Percentiles rank a stretch among this genome's conserved stretches.
Conservation (phyloP, 2,888 invertebrate species). For the Euplexia lucipara region DNA sequence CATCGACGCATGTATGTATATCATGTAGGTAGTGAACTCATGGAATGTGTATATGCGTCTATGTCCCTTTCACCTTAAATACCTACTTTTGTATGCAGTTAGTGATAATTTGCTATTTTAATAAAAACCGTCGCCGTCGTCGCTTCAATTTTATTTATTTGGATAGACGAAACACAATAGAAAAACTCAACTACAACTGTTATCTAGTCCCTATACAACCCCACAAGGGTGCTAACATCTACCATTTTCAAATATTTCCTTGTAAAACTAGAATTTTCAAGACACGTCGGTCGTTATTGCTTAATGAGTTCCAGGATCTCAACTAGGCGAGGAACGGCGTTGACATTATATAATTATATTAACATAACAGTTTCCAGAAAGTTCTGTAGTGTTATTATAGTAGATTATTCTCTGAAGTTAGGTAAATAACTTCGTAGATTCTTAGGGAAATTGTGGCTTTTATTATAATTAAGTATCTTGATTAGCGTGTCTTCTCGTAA, state of each 20-base stretch:
- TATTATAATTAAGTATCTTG: constrained; percentile 13
- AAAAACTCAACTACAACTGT: background rate
- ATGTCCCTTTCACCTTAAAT: too few relatives aligned
- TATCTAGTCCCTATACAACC: constrained; percentile 8
- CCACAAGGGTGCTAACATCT: constrained; percentile 3
- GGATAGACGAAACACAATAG: background rate
- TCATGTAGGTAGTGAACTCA: too few relatives aligned
- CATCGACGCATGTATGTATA: too few relatives aligned
- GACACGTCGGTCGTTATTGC: constrained; percentile 48
- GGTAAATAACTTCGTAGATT: constrained; percentile 35
- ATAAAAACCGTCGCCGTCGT: too few relatives aligned
- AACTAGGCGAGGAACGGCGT: constrained; percentile 33
- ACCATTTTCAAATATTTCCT: constrained; percentile 37
- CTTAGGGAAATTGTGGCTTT: constrained; percentile 30
- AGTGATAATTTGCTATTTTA: too few relatives aligned
- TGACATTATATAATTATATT: constrained; percentile 43
- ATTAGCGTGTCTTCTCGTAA: constrained; percentile 1
- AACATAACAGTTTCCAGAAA: constrained; percentile 35
- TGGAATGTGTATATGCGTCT: too few relatives aligned
- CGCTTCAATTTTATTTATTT: too few relatives aligned
- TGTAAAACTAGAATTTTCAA: constrained; percentile 41
- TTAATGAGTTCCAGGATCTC: constrained; percentile 60
- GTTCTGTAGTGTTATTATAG: constrained; percentile 30
- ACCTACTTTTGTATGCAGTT: too few relatives aligned
- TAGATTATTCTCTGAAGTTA: constrained; percentile 17